Evolutionary conservation across 2,797 vertebrate species (phyloP), one percentile per base, ranked within the genome.

Genomic region (Knipowitschia caucasica): DNA sequence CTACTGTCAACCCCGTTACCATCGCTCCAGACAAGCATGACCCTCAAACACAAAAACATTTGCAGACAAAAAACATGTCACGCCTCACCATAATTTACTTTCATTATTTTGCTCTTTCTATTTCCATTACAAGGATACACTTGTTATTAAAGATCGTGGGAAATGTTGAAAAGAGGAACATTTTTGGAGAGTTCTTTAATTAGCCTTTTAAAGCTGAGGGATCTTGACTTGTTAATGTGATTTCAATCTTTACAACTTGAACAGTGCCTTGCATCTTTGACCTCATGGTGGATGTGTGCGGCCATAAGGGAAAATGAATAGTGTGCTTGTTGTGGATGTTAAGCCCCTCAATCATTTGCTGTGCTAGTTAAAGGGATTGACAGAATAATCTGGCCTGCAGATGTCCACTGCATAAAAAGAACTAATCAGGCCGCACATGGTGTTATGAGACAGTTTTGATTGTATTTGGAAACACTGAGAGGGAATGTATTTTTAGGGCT

Each of bases 341-440:
- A 38, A 38, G 18, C 5, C 1, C 4, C 1, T 24, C 40, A 2
- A 15, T 40, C 3, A n/a, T 45, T 38, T 46, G 27, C 15, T 67
- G 30, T 5, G 4, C 12, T 40, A 18, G 38, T 45, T 15, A 31
- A 21, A 18, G 14, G 23, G 38, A 47, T 2, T 26, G 11, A 52
- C 1, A 51, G 10, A 20, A 21, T 23, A 43, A 43, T 47, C 17
- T 24, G 45, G 30, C 15, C 26, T 12, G 27, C 45, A 47, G 45
- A 47, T 47, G 45, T 30, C 27, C 45, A 30, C 45, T 29, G 26
- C 45, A 47, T 47, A 47, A 47, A 47, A 30, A 47, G 27, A 47
- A 47, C 45, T 47, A 47, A 47, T 47, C 45, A 47, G 45, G 17
- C 27, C 7, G 17, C 45, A 31, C 36, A 26, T 52, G 20, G n/a